Evolutionary conservation across 2,888 invertebrate genomes (phyloP).

Genomic region (Lasioglossum oenotherae): DNA sequence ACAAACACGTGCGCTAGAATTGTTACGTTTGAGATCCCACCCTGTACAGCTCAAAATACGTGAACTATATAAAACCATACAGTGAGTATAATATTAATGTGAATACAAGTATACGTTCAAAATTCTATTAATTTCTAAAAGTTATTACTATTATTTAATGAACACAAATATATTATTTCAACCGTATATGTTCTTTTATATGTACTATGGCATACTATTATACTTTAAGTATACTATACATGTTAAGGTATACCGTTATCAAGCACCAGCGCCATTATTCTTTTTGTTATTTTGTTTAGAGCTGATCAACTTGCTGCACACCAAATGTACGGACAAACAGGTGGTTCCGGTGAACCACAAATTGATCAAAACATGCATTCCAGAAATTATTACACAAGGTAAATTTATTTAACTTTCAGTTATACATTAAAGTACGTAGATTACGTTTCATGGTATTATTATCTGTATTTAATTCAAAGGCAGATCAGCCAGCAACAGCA

Average conservation of each 20-base stretch:
- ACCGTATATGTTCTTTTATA: slow-evolving; percentile 10
- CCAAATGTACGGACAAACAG: slow-evolving; percentile 81
- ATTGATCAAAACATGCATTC: slow-evolving; percentile 82
- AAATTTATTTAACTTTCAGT: not conserved
- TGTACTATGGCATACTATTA: slow-evolving; percentile 52
- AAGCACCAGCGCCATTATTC: not conserved
- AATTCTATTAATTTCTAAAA: slow-evolving; percentile 13
- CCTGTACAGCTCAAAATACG: slow-evolving; percentile 88
- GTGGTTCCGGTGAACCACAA: slow-evolving; percentile 77
- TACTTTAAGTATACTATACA: slow-evolving; percentile 44
- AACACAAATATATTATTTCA: slow-evolving; percentile 5
- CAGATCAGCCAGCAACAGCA: slow-evolving; percentile 81
- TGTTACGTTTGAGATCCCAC: slow-evolving; percentile 88
- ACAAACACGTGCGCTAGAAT: slow-evolving; percentile 90
- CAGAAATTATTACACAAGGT: slow-evolving; percentile 76
- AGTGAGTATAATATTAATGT: slow-evolving; percentile 84
- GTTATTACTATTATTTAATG: not conserved
- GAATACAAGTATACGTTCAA: slow-evolving; percentile 14
- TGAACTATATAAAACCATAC: slow-evolving; percentile 89
- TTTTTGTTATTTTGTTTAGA: slow-evolving; percentile 67
- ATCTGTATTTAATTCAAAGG: slow-evolving; percentile 63
- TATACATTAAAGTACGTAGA: not conserved
- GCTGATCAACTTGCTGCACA: slow-evolving; percentile 81
- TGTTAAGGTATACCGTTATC: not conserved
- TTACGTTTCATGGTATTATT: not conserved